Evolutionary conservation across 2,113 vertebrate species (phyloP), one percentile per base, ranked within the genome.

Genomic region (Octodon degus): DNA sequence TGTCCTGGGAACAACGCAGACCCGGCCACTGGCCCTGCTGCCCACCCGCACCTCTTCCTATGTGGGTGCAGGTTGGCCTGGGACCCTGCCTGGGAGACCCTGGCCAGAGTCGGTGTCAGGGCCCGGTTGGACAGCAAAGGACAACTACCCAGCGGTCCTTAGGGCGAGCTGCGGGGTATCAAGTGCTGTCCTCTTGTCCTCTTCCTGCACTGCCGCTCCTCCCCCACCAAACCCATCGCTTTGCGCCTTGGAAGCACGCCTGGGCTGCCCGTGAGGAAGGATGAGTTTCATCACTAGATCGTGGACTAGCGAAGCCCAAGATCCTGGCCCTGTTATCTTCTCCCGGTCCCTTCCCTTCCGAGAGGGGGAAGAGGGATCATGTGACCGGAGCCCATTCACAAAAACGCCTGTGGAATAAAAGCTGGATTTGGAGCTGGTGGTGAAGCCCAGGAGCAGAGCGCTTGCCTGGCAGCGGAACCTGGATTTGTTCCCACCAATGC

Each of bases 1-100:
- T 97, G 77, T 97, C 97, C 82, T 32, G 91, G 89, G 91, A 97
- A 85, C 65, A 50, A 50, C 40, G 50, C 95, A n/a, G 94, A 82
- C 72, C 85, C 87, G 25, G 74, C 93, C 43, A 0, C 24, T 7
- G 1, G 50, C 27, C 7, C 27, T 0, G n/a, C 6, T 50, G 47
- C 9, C 30, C 11, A 11, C 7, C 68, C 0, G 91, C 32, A 88
- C 34, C 0, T 27, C n/a, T n/a, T 43, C 40, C 89, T 7, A 5
- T 43, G 55, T 58, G 55, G 55, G 30, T 2, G 32, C 58, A 40
- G 40, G 53, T 60, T 25, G 0, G 0, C 37, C 37, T 58, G 1
- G 3, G 37, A 47, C 90, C 90, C 90, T 62, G 58, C 30, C 34
- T 11, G 60, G 20, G 50, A 27, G 24, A 63, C 8, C 1, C 16